phyloP scores from a whole-genome alignment of 2,888 invertebrate genomes.

The Iphiclides podalirius region DNA sequence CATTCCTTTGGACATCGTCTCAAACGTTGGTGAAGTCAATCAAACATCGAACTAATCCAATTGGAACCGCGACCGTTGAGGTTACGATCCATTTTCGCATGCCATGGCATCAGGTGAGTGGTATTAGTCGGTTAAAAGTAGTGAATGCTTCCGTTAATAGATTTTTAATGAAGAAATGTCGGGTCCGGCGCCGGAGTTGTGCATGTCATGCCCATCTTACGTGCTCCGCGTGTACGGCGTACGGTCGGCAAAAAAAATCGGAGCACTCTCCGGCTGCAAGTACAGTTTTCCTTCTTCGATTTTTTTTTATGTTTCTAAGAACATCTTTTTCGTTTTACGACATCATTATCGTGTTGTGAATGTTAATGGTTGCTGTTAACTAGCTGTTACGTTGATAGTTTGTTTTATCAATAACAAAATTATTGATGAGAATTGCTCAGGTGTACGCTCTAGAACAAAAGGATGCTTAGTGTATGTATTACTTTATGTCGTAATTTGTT shows the following conservation, averaged over 20 bases:
- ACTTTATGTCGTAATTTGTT: too few relatives aligned
- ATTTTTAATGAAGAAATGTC: slow-evolving; percentile 80
- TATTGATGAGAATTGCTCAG: too few relatives aligned
- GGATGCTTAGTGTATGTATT: too few relatives aligned
- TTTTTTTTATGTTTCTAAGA: too few relatives aligned
- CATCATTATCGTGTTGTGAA: too few relatives aligned
- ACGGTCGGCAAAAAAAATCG: slow-evolving; percentile 28
- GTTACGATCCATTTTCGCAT: slow-evolving; percentile 33
- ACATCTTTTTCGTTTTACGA: too few relatives aligned
- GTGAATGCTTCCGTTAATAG: slow-evolving; percentile 79
- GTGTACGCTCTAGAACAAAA: too few relatives aligned
- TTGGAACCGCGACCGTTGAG: fast-evolving
- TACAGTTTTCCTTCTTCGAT: too few relatives aligned
- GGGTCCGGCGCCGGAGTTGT: slow-evolving; percentile 61
- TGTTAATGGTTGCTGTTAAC: too few relatives aligned
- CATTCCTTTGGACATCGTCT: background rate
- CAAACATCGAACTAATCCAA: background rate
- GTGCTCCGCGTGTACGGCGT: slow-evolving; percentile 58
- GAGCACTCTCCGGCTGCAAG: background rate
- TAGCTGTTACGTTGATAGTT: too few relatives aligned
- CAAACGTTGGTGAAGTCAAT: background rate
- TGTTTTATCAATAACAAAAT: too few relatives aligned
- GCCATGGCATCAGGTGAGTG: slow-evolving; percentile 10
- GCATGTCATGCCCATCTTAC: slow-evolving; percentile 77
- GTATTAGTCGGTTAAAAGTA: slow-evolving; percentile 34